Base-by-base conservation (phyloP, 2,888 invertebrate species). In the Empis stercorea region DNA sequence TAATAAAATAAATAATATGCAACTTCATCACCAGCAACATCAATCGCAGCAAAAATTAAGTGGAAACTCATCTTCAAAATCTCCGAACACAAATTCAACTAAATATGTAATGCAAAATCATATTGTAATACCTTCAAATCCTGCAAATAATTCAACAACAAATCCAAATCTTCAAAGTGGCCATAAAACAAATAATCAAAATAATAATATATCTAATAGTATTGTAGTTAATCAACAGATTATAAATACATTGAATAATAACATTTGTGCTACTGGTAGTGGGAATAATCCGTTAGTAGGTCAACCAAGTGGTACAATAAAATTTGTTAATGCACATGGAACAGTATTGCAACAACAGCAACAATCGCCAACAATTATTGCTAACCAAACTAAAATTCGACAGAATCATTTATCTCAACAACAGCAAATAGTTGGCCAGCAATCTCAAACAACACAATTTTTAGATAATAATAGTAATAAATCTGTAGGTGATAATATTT, bases 281-380 rank as follows among this genome's bases (percentile, higher is more conserved):
- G 20, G 11, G 23, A 43, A n/a, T 17, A 30, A 15, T 38, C n/a
- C 36, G 2, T 15, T 30, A n/a, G 10, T 15, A 20, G 11, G 13
- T 2, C 40, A 40, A 10, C 40, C 20, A 40, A 50, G 53, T 43
- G 56, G 60, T 23, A 63, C 65, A 17, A 69, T 69, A 10, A 69
- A 69, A 52, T 69, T 67, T 59, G 68, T 69, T 9, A 69, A 69
- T 52, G 63, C 68, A 4, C 68, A 69, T 39, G 69, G 69, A 30
- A 66, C 67, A 3, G 61, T 69, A 15, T 62, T 68, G 48, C 68
- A 66, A 44, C 66, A 61, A 44, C 66, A 64, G 50, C 64, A 59
- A 44, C 52, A 46, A 14, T 54, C 53, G 13, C 13, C 15, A 44
- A 37, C 53, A 48, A 7, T 49, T 45, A 38, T 43, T 17, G 51